Percentiles rank a stretch among this genome's conserved stretches.
These are phyloP conservation scores for Loriculus beryllinus DNA, from an alignment of 2,797 vertebrate genomes.

Conservation along the genomic window DNA sequence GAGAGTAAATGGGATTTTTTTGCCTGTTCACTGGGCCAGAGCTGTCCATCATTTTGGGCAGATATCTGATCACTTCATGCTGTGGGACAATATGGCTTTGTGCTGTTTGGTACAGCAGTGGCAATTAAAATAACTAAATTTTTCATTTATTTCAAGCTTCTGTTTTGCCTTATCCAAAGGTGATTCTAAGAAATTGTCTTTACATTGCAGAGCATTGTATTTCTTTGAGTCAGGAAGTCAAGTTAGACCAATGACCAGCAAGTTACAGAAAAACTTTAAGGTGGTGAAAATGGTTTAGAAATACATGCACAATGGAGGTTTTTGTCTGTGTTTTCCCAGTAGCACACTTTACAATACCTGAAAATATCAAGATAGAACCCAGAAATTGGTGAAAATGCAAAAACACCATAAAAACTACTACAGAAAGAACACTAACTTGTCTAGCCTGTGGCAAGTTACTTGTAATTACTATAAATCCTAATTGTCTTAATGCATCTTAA, in stretches of 20 bases:
- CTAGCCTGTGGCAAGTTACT: constrained; percentile 32
- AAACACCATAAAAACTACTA: background rate
- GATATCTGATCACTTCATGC: constrained; percentile 81
- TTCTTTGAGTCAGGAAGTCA: background rate
- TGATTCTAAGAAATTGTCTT: background rate
- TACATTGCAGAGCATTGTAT: background rate
- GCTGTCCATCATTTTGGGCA: constrained; percentile 85
- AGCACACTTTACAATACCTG: background rate
- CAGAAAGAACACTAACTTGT: background rate
- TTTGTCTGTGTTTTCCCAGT: background rate
- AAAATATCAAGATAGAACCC: background rate
- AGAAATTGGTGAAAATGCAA: background rate
- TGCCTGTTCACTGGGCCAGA: constrained; percentile 77
- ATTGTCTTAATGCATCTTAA: constrained; percentile 42
- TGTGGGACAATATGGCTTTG: constrained; percentile 82
- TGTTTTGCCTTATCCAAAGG: constrained; percentile 20
- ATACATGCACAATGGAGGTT: background rate
- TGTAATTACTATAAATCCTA: constrained; percentile 54
- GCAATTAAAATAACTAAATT: constrained; percentile 69
- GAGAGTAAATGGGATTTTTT: constrained; percentile 85
- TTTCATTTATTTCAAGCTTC: constrained; percentile 53
- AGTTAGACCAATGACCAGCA: background rate
- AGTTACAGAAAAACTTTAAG: background rate
- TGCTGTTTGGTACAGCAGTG: constrained; percentile 67
- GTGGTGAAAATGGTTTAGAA: background rate